Evolutionary conservation across 2,888 invertebrate species (phyloP), one percentile per base, ranked within the genome.

Genomic region (Epinotia demarniana): DNA sequence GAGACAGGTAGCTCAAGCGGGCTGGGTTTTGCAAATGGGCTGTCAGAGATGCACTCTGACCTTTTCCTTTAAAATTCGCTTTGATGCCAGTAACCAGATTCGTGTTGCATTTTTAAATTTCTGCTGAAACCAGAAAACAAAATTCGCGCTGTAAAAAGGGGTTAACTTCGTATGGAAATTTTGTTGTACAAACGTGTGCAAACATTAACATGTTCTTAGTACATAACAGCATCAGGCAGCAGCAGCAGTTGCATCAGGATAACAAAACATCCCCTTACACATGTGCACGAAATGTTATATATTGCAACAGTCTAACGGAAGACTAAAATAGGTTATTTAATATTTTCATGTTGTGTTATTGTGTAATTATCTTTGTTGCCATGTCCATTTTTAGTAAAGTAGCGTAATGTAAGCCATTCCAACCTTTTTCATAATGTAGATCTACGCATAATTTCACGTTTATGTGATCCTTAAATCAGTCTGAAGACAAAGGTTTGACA

Each of bases 1-100:
- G 90, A 85, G 92, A 91, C 81, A 83, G 92, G 85, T 86, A 89
- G 89, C 86, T 87, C 81, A 77, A 79, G 81, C 83, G 79, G 77
- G 80, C 79, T 77, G 81, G 83, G 79, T 78, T 81, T 83, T 82
- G 82, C 81, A 85, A 86, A 86, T 87, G 84, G 84, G 80, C 49
- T 70, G 77, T 76, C 78, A 74, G 76, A 77, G 76, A 79, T 84
- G 85, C 85, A 87, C 85, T 84, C 80, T 85, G 85, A 87, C 87
- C 87, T 88, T 86, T 86, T 76, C 64, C 64, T 67, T 69, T 67
- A 71, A 70, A 74, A 72, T 69, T 69, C 66, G 72, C 68, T 77
- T 72, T 75, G 63, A 69, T 75, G 13, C 79, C 80, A 80, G 73
- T 76, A 80, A 81, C 79, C 78, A 78, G 79, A 73, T 79, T 79